Evolutionary conservation across 2,113 vertebrate species (phyloP), one percentile per base, ranked within the genome.

Genomic region (Oryzias javanicus): DNA sequence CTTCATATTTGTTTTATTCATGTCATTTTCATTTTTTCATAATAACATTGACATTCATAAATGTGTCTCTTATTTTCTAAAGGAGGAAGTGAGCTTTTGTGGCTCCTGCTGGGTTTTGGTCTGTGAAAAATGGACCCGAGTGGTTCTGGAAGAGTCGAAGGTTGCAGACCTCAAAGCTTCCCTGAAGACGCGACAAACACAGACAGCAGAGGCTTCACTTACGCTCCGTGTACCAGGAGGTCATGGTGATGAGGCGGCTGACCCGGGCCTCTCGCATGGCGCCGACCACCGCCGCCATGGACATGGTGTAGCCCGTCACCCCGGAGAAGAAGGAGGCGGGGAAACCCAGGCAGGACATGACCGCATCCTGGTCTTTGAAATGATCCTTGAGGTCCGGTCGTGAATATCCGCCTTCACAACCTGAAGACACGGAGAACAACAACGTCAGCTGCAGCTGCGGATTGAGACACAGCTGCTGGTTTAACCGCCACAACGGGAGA

Each of bases 221-320:
- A 94, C 91, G 84, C 0, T 90, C 86, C 4, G 92, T 93, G 74
- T 91, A 93, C 92, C 92, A 93, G 20, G 92, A 93, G 7, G 90
- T 91, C 92, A 93, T 94, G 58, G 87, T 66, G 67, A 93, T 86
- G 56, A 93, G 35, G 49, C 77, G 83, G 63, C 78, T 90, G 54
- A 94, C 91, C 25, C 54, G 80, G 53, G 72, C 80, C 47, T 88
- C 84, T 45, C 65, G 76, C 92, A 93, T 92, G 55, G 92, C 89
- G 25, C 45, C 53, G 42, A 89, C 48, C 24, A 86, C 50, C 0
- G 87, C 84, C 0, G 56, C 65, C 86, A 93, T 90, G 25, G 90
- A 93, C 62, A 19, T 45, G 6, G 88, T 87, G 77, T 93, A 94
- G 24, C 90, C 90, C 4, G 90, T 90, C 72, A 92, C 89, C 7